Evolutionary conservation across 2,797 vertebrate genomes (phyloP).

Genomic region (Parotocinclus haroldoi): DNA sequence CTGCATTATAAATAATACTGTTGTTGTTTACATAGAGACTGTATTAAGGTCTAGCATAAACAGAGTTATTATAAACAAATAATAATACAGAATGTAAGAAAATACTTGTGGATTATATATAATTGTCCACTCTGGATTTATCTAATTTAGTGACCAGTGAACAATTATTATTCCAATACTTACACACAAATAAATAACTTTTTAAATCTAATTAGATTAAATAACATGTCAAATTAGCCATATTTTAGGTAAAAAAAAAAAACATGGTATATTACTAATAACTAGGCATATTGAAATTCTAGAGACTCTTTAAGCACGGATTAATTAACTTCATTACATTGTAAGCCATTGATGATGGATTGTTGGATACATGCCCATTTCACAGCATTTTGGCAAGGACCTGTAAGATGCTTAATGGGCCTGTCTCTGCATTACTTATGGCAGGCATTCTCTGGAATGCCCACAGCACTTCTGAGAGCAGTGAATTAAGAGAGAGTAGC

Average conservation of each 20-base stretch:
- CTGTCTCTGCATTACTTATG: conserved; percentile 31
- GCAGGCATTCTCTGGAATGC: background rate
- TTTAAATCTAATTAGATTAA: background rate
- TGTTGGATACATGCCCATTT: conserved; percentile 13
- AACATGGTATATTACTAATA: background rate
- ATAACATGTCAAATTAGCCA: background rate
- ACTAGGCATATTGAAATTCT: conserved; percentile 14
- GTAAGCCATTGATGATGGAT: conserved; percentile 22
- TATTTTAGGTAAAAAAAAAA: background rate
- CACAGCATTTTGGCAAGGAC: conserved; percentile 24
- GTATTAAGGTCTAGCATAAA: too few species aligned
- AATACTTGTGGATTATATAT: too few species aligned
- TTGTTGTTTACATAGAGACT: too few species aligned
- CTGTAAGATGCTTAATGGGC: conserved; percentile 36
- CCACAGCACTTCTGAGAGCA: conserved; percentile 4
- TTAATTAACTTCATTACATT: conserved; percentile 25
- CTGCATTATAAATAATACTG: too few species aligned
- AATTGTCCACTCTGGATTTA: too few species aligned
- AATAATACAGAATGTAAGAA: too few species aligned
- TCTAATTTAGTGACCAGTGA: too few species aligned
- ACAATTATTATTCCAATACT: too few species aligned
- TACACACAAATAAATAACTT: too few species aligned
- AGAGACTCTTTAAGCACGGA: conserved; percentile 21
- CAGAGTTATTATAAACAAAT: too few species aligned
- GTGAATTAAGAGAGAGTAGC: too few species aligned